Evolutionary conservation across 2,113 vertebrate species (phyloP), one percentile per base, ranked within the genome.

Genomic region (Calidris pugnax): DNA sequence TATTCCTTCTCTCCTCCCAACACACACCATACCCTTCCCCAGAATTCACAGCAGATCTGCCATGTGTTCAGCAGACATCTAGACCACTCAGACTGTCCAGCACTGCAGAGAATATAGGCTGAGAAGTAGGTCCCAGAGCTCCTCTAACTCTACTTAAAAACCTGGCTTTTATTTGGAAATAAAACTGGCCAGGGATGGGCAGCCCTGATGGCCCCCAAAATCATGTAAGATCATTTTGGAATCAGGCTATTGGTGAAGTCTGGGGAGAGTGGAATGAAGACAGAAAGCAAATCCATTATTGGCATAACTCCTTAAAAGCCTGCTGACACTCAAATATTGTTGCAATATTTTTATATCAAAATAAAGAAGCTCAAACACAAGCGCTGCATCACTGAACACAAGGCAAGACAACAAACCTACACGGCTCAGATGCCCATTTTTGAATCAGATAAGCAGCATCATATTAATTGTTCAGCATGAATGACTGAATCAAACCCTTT

Each of bases 221-320:
- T 23, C n/a, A 89, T 0, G 0, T 13, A 27, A 20, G 6, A 64
- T 30, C 4, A 32, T 57, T 64, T 37, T 68, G 43, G 55, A 35
- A 83, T 56, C 19, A 59, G 48, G 50, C 30, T 57, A 5, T 20
- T 41, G 50, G 6, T 30, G 32, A 87, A 50, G 7, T 50, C 5
- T 74, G n/a, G 50, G 41, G 32, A 77, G 14, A 83, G 60, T 1
- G 6, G 43, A 67, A 4, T 23, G 24, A 83, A 80, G 72, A 60
- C 26, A 72, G 20, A 73, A 82, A 57, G 14, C 33, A 92, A 84
- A 84, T 37, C 16, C 9, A 7, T 37, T 73, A 86, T 5, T 56
- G 48, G 14, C 2, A 0, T 23, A 64, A 60, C 10, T 77, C 50
- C 76, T 69, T 79, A 33, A 64, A 91, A 83, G 45, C 50, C 51